Base-by-base conservation (phyloP, 2,113 vertebrate species). In the Suricata suricatta region DNA sequence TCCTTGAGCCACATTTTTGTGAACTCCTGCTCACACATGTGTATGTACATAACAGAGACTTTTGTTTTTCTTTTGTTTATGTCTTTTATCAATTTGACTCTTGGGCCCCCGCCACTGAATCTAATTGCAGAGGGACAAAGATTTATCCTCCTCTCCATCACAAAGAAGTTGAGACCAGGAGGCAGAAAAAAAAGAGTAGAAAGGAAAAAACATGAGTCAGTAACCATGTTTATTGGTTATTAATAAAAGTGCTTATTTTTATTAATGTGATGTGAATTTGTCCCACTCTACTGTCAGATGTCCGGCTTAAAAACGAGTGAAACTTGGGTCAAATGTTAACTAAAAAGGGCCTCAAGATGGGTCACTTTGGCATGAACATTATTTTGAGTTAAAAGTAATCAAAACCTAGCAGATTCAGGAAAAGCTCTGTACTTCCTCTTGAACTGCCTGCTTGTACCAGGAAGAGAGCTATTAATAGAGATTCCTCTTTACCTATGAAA, bases 301-400 rank as follows among this genome's bases (percentile, higher is more conserved):
- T 96, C 66, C 47, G 38, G 8, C 16, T 14, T 63, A 27, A 85
- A 76, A 60, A 88, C n/a, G 5, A 44, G 19, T 82, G 44, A 88
- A 88, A 93, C 38, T 16, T 64, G 74, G 35, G 63, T 63, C 50
- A 57, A 57, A 35, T 94, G 96, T 88, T 93, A 90, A 87, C 60
- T 72, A 92, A 33, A 17, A 47, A 17, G 74, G 41, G 17, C 15
- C 14, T 3, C 41, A 77, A 47, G 27, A 31, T 31, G 74, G 74
- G 27, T 47, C 74, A 8, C 74, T 77, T 77, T 77, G 74, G 27
- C 74, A 47, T 16, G 74, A 77, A 77, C 7, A 16, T 77, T 31
- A 77, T 31, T 35, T 77, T 47, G 74, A 77, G 41, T 29, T 77
- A 77, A 77, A 31, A 31, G 41, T 7, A 44, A 77, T 77, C 41